Percentiles rank a stretch among this genome's conserved stretches.
These are phyloP conservation scores for Hedya salicella DNA, from an alignment of 2,888 invertebrate species.

Conservation along the genomic window DNA sequence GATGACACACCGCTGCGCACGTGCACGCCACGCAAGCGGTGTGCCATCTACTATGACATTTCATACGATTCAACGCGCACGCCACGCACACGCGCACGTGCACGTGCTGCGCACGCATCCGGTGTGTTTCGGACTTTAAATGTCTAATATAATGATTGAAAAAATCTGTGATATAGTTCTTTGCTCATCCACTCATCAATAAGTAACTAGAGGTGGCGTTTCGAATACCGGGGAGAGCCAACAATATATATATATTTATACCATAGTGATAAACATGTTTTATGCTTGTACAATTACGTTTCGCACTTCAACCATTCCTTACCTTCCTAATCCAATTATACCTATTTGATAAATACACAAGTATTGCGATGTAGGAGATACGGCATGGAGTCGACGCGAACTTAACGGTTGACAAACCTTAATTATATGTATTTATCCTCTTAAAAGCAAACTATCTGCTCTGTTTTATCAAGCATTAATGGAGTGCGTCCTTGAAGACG, in stretches of 20 bases:
- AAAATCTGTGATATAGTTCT: too few species aligned
- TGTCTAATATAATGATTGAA: too few species aligned
- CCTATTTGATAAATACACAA: neutral
- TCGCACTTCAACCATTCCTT: neutral
- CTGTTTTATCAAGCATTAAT: constrained; percentile 31
- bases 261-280: neutral
- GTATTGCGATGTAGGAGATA: neutral
- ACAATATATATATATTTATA: neutral
- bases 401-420: neutral
- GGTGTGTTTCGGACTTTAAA: too few species aligned
- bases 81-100: too few species aligned
- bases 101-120: too few species aligned
- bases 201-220: too few species aligned
- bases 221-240: too few species aligned
- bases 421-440: constrained; percentile 24
- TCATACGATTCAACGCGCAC: too few species aligned
- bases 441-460: constrained; percentile 15
- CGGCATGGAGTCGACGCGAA: neutral
- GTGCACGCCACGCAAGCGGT: too few species aligned
- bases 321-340: neutral
- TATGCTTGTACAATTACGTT: neutral
- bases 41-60: too few species aligned
- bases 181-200: too few species aligned
- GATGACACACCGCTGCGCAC: too few species aligned
- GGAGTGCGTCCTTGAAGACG: constrained; percentile 25